A percentile compares a stretch with the other conserved stretches of the same genome.
phyloP scores from a whole-genome alignment of 2,888 invertebrate species.

The Strigamia crassipes region DNA sequence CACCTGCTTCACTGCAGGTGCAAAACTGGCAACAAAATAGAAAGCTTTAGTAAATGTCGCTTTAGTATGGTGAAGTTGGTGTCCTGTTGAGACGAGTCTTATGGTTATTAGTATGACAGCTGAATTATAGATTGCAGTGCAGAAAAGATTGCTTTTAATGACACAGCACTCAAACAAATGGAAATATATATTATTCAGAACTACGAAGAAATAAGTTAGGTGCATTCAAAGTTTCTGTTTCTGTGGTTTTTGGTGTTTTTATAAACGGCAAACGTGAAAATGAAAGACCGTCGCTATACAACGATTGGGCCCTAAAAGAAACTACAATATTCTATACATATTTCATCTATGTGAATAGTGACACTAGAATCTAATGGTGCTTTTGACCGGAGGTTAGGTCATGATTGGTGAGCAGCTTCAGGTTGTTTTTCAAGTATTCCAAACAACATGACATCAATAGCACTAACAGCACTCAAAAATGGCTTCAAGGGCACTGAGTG shows the following conservation, averaged over 20 bases:
- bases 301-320: too few relatives aligned
- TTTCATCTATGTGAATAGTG: too few relatives aligned
- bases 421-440: neutral
- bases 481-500: neutral
- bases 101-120: neutral
- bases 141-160: neutral
- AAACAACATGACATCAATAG: neutral
- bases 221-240: too few relatives aligned
- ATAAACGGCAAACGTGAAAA: too few relatives aligned
- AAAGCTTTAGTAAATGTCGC: neutral
- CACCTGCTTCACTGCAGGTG: neutral
- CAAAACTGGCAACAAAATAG: neutral
- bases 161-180: too few relatives aligned
- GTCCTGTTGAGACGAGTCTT: neutral
- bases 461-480: neutral
- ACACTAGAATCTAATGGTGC: too few relatives aligned
- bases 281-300: too few relatives aligned
- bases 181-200: too few relatives aligned
- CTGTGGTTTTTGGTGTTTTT: too few relatives aligned
- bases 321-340: too few relatives aligned
- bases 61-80: neutral
- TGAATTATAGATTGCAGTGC: neutral
- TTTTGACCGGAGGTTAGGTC: too few relatives aligned
- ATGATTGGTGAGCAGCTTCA: neutral
- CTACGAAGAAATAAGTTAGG: too few relatives aligned